Conservation (phyloP, 1,140 invertebrate species). For the Zaprionus kolodkinae region DNA sequence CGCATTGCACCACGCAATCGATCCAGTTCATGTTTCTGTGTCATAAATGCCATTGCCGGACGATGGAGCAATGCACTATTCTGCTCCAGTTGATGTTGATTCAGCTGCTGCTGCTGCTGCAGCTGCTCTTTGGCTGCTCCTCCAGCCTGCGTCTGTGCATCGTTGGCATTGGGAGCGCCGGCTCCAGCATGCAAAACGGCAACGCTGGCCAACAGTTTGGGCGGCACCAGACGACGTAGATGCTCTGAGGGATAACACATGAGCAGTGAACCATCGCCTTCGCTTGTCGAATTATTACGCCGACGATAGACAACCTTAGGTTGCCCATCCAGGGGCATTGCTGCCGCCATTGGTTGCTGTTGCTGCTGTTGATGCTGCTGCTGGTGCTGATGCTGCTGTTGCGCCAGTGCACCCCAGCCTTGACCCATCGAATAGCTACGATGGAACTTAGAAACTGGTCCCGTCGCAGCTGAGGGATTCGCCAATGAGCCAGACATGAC, state of each 20-base stretch:
- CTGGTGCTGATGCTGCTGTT: conserved; percentile 53
- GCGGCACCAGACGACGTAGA: conserved; percentile 89
- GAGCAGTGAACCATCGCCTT: conserved; percentile 88
- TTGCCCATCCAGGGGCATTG: conserved; percentile 38
- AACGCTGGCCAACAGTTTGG: conserved; percentile 67
- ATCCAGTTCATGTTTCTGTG: conserved; percentile 93
- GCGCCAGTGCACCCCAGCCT: conserved; percentile 72
- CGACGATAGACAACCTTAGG: conserved; percentile 78
- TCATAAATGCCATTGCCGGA: conserved; percentile 93
- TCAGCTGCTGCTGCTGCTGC: conserved; percentile 4
- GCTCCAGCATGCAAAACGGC: conserved; percentile 49
- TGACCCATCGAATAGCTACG: conserved; percentile 84
- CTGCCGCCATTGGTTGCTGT: conserved; percentile 15
- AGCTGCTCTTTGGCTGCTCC: conserved; percentile 6
- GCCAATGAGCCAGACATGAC: conserved; percentile 57
- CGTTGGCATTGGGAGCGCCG: conserved; percentile 33
- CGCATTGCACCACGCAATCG: conserved; percentile 92
- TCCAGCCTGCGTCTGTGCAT: background rate
- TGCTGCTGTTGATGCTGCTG: conserved; percentile 32
- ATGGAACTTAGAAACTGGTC: conserved; percentile 76
- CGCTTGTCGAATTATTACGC: conserved; percentile 78
- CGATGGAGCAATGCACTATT: conserved; percentile 85
- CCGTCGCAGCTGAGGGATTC: conserved; percentile 15
- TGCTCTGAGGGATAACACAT: conserved; percentile 93
- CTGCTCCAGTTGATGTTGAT: conserved; percentile 19